A percentile compares a stretch with the other conserved stretches of the same genome.
Evolutionary conservation across 2,797 vertebrate species (phyloP).

Genomic region (Gambelia wislizenii): DNA sequence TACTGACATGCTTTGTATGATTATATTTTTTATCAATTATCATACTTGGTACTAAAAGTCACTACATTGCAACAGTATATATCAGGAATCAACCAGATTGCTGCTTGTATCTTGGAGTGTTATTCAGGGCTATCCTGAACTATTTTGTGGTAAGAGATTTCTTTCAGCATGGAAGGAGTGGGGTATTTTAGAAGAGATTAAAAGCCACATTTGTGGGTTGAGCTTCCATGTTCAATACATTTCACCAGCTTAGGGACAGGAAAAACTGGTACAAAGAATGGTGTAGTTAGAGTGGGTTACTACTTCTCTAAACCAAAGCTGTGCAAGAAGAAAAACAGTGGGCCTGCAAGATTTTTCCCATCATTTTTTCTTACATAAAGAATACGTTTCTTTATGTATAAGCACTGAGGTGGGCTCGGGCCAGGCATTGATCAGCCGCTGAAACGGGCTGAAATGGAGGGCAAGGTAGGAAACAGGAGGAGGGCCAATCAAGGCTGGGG

Average conservation of each 20-base stretch:
- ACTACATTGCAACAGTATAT: no score
- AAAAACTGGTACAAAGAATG: slow-evolving; percentile 33
- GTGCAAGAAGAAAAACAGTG: background rate
- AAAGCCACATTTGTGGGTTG: background rate
- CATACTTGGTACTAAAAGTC: no score
- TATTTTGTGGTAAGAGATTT: background rate
- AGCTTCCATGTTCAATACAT: background rate
- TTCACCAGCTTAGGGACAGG: background rate
- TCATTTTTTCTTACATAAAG: background rate
- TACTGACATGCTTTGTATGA: no score
- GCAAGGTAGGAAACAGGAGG: no score
- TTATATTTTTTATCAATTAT: no score
- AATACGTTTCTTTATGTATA: background rate
- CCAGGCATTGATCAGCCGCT: no score
- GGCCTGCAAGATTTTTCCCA: background rate
- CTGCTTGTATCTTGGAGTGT: no score
- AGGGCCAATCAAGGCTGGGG: no score
- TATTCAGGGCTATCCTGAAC: no score
- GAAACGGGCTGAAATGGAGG: no score
- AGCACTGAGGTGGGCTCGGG: no score
- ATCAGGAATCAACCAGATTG: no score
- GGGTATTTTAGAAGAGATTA: slow-evolving; percentile 22
- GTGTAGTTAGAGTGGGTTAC: background rate
- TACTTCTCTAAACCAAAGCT: slow-evolving; percentile 23
- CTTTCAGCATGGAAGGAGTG: slow-evolving; percentile 30